Evolutionary conservation across 1,140 invertebrate genomes (phyloP).

Genomic region (Ruditapes philippinarum): DNA sequence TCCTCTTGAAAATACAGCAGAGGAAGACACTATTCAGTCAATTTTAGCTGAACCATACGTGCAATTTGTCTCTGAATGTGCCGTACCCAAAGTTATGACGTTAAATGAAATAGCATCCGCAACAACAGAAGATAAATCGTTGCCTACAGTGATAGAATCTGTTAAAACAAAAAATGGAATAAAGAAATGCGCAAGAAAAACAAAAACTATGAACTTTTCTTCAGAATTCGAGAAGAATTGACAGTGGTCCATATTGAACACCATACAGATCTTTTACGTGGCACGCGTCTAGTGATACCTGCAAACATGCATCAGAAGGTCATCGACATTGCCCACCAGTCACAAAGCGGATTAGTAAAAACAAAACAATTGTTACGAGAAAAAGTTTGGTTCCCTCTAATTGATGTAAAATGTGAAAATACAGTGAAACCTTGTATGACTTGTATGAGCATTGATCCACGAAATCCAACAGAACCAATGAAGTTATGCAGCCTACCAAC

Average conservation of each 20-base stretch:
- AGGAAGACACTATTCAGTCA: slow-evolving; percentile 2
- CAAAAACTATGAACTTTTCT: slow-evolving; percentile 10
- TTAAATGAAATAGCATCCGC: slow-evolving; percentile 6
- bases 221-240: neutral
- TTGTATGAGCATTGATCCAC: slow-evolving; percentile 40
- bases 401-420: slow-evolving; percentile 80
- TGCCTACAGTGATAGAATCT: neutral
- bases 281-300: slow-evolving; percentile 56
- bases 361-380: slow-evolving; percentile 81
- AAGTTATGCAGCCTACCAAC: slow-evolving; percentile 64
- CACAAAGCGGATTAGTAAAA: slow-evolving; percentile 79
- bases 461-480: slow-evolving; percentile 67
- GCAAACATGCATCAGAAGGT: slow-evolving; percentile 40
- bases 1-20: neutral
- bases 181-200: too few relatives aligned
- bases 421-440: slow-evolving; percentile 65
- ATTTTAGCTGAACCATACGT: neutral
- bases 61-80: neutral
- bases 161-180: slow-evolving; percentile 1
- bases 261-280: slow-evolving; percentile 12
- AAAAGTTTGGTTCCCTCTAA: slow-evolving; percentile 85
- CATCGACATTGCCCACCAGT: slow-evolving; percentile 79
- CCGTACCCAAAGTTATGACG: neutral
- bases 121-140: neutral
- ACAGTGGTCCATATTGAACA: neutral